These are phyloP conservation scores for Karalla daura DNA, from an alignment of 2,797 vertebrate genomes.

Conservation along the genomic window DNA sequence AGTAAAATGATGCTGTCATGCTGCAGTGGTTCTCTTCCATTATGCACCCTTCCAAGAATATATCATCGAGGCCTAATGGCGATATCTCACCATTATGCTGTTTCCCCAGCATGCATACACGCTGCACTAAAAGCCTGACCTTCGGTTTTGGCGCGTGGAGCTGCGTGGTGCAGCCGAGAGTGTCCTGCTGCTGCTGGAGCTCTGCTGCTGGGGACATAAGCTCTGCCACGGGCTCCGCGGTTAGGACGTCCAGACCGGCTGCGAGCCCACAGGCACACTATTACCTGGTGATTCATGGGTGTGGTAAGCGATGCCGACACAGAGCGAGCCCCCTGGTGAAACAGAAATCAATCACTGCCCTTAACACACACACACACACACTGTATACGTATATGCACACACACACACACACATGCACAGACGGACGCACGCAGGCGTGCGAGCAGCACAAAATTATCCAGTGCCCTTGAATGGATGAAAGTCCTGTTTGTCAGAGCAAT, in stretches of 20 bases:
- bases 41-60: background rate
- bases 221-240: conserved; percentile 21
- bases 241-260: conserved; percentile 47
- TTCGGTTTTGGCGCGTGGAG: background rate
- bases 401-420: conserved; percentile 2
- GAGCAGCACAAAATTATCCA: conserved; percentile 37
- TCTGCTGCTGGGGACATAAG: conserved; percentile 44
- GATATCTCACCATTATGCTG: background rate
- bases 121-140: conserved; percentile 2
- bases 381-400: background rate
- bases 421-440: too few species aligned
- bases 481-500: conserved; percentile 53
- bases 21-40: background rate
- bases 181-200: conserved; percentile 29
- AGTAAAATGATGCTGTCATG: background rate
- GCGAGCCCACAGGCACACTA: conserved; percentile 36
- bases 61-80: background rate
- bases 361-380: conserved; percentile 37
- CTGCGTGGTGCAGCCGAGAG: conserved; percentile 11
- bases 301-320: conserved; percentile 68
- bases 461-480: conserved; percentile 56
- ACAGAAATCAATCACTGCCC: conserved; percentile 70
- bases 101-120: background rate
- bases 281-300: conserved; percentile 73
- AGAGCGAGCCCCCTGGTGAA: conserved; percentile 59